Percentiles rank a stretch among this genome's conserved stretches.
Evolutionary conservation across 2,113 vertebrate species (phyloP).

Genomic region (Psammodynastes pulverulentus): DNA sequence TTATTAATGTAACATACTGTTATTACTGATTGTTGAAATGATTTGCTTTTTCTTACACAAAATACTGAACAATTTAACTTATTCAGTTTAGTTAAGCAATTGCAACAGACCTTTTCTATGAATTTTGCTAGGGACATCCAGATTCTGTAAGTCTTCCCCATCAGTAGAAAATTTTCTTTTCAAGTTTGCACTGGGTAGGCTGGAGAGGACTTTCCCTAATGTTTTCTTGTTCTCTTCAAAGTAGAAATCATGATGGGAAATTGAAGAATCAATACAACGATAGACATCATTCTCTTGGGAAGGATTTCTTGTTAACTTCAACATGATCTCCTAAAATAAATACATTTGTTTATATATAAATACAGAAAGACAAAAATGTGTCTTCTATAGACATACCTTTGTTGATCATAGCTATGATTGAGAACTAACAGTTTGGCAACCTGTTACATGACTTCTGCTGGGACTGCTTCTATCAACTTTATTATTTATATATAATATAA

Average conservation of each 20-base stretch:
- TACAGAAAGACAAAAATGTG: conserved; percentile 17
- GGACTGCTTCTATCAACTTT: not conserved
- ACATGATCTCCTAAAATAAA: conserved; percentile 68
- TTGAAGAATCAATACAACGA: conserved; percentile 59
- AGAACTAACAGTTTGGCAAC: not conserved
- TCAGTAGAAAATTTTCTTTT: conserved; percentile 82
- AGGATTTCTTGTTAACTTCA: conserved; percentile 70
- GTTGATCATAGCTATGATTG: not conserved
- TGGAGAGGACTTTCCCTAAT: conserved; percentile 72
- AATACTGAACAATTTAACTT: not conserved
- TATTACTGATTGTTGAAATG: not conserved
- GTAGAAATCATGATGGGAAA: conserved; percentile 59
- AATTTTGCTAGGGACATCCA: conserved; percentile 74
- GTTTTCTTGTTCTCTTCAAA: conserved; percentile 73
- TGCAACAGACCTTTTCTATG: conserved; percentile 73
- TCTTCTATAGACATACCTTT: not conserved
- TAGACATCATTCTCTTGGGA: conserved; percentile 63
- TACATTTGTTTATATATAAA: not conserved
- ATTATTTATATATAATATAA: not conserved
- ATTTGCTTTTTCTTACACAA: not conserved
- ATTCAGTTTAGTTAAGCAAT: not conserved
- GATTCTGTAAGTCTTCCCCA: conserved; percentile 43
- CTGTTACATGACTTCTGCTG: not conserved
- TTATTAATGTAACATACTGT: not conserved
- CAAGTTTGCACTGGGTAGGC: conserved; percentile 66